phyloP scores from a whole-genome alignment of 23 tunicate species.

The Styela plicata region DNA sequence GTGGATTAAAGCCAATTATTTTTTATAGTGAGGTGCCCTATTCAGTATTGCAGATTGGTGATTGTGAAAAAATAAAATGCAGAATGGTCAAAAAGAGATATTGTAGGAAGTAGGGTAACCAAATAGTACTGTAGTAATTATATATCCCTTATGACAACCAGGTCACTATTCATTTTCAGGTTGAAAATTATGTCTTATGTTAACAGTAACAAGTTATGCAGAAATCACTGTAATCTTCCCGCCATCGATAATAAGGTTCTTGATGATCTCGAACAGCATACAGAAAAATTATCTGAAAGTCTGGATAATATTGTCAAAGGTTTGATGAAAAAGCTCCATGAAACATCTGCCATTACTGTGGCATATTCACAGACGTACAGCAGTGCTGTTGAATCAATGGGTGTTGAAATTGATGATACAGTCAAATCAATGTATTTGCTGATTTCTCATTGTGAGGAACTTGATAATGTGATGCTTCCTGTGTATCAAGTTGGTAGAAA shows the following conservation, averaged over 20 bases:
- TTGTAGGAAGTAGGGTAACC: no score
- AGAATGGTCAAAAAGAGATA: no score
- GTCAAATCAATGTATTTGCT: slow-evolving; percentile 52
- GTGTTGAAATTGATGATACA: slow-evolving; percentile 27
- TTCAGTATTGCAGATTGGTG: no score
- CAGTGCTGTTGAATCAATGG: slow-evolving; percentile 19
- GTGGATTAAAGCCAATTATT: no score
- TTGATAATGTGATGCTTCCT: slow-evolving; percentile 63
- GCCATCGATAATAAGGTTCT: slow-evolving; percentile 31
- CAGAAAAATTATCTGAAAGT: slow-evolving; percentile 35
- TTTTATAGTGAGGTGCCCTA: no score
- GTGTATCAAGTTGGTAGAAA: slow-evolving; percentile 29
- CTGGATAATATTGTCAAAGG: slow-evolving; percentile 38
- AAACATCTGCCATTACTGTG: slow-evolving; percentile 70
- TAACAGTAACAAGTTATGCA: no score
- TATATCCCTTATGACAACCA: no score
- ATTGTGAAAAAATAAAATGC: no score
- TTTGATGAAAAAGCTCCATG: slow-evolving; percentile 25
- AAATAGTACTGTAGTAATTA: no score
- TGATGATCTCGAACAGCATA: slow-evolving; percentile 39
- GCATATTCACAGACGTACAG: slow-evolving; percentile 55
- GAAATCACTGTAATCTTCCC: no score
- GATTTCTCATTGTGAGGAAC: slow-evolving; percentile 73
- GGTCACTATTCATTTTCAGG: no score
- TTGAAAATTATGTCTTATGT: no score